Percentiles rank a stretch among this genome's conserved stretches.
phyloP scores from a whole-genome alignment of 2,797 vertebrate genomes.

The Coilia nasus region DNA sequence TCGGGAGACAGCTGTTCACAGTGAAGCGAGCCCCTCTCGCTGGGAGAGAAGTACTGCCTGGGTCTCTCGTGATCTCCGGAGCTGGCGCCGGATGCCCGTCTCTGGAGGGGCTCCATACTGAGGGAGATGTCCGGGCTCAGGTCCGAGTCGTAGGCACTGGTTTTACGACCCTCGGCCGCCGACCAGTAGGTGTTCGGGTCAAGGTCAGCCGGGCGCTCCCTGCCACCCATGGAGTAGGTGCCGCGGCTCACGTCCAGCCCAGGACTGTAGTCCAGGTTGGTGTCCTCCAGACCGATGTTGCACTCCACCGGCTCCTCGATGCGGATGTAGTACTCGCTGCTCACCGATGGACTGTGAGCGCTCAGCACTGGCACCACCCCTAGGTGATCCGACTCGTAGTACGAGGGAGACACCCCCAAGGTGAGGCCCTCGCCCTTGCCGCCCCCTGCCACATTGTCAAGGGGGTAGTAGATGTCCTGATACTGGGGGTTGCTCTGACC shows the following conservation, averaged over 20 bases:
- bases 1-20: slow-evolving; percentile 63
- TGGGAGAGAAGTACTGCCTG: slow-evolving; percentile 61
- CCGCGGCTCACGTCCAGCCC: slow-evolving; percentile 65
- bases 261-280: slow-evolving; percentile 76
- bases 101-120: slow-evolving; percentile 82
- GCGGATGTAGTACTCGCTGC: slow-evolving; percentile 95
- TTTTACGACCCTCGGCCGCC: slow-evolving; percentile 62
- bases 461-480: slow-evolving; percentile 86
- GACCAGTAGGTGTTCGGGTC: slow-evolving; percentile 75
- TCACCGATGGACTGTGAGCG: slow-evolving; percentile 89
- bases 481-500: slow-evolving; percentile 82
- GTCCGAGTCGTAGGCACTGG: slow-evolving; percentile 72
- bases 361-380: slow-evolving; percentile 91
- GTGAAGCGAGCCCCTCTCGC: slow-evolving; percentile 54
- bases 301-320: slow-evolving; percentile 88
- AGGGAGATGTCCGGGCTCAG: slow-evolving; percentile 77
- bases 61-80: slow-evolving; percentile 59
- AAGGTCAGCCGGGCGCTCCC: slow-evolving; percentile 47
- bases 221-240: slow-evolving; percentile 61
- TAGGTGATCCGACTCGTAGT: slow-evolving; percentile 82
- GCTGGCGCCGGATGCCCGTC: slow-evolving; percentile 57
- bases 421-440: slow-evolving; percentile 71
- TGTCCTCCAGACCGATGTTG: slow-evolving; percentile 82
- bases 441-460: slow-evolving; percentile 64
- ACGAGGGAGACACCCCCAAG: slow-evolving; percentile 82